Evolutionary conservation across 1,140 invertebrate genomes (phyloP).

Genomic region (Cotesia chilonis): DNA sequence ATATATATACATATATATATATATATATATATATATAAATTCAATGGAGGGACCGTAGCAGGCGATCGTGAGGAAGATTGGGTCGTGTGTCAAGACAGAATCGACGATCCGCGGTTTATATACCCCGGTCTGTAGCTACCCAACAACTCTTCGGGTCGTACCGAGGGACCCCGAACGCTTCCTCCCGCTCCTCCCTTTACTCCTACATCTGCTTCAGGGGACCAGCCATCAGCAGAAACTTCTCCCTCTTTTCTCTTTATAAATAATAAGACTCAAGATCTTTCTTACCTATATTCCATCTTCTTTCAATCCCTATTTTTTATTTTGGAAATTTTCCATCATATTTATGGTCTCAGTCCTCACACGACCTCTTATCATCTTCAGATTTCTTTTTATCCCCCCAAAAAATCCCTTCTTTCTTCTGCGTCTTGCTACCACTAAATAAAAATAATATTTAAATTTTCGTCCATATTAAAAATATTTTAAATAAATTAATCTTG

Average conservation of each 20-base stretch:
- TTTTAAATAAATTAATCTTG: no score
- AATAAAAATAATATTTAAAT: no score
- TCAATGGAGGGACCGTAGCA: constrained; percentile 40
- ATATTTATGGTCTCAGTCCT: no score
- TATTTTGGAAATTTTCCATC: not conserved
- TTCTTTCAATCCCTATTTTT: not conserved
- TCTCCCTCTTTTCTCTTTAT: constrained; percentile 19
- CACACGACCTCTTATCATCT: no score
- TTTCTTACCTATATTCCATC: constrained; percentile 32
- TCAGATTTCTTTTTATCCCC: no score
- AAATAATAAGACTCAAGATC: not conserved
- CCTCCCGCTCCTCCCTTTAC: not conserved
- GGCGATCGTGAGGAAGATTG: constrained; percentile 58
- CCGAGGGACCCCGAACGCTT: constrained; percentile 38
- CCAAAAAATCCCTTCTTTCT: no score
- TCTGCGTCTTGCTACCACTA: no score
- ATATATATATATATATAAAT: constrained; percentile 21
- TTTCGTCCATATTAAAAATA: no score
- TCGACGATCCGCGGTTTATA: constrained; percentile 62
- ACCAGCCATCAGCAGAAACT: not conserved
- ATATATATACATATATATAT: not conserved
- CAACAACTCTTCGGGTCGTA: constrained; percentile 36
- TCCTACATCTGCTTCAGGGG: constrained; percentile 22
- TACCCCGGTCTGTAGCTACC: constrained; percentile 58
- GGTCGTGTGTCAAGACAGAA: constrained; percentile 63